A percentile compares a stretch with the other conserved stretches of the same genome.
phyloP scores from a whole-genome alignment of 2,113 vertebrate genomes.

The Anoura caudifer region DNA sequence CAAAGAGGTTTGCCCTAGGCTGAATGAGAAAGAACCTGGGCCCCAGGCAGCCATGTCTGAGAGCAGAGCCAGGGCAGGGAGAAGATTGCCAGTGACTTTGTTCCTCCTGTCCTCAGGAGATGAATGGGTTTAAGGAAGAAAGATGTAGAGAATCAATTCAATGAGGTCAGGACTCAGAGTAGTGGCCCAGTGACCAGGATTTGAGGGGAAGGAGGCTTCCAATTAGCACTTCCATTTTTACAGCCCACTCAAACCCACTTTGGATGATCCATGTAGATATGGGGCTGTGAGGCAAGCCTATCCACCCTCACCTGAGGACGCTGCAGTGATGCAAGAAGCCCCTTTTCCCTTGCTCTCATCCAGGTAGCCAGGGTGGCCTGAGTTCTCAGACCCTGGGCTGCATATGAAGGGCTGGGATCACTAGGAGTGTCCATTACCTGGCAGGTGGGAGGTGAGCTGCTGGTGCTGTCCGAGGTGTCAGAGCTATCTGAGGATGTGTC shows the following conservation, averaged over 20 bases:
- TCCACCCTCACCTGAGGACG: background rate
- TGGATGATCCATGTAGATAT: fast-evolving
- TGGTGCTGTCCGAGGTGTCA: background rate
- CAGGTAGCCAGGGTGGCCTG: no score
- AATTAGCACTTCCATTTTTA: background rate
- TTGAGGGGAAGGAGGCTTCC: background rate
- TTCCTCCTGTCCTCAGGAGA: background rate
- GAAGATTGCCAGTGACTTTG: background rate
- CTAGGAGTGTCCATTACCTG: slow-evolving; percentile 51
- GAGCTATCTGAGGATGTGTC: slow-evolving; percentile 67
- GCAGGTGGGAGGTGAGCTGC: background rate
- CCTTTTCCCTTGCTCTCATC: background rate
- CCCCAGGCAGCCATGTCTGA: background rate
- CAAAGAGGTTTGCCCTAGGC: background rate
- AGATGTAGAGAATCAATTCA: background rate
- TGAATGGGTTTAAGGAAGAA: background rate
- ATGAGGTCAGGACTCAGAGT: background rate
- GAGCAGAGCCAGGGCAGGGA: background rate
- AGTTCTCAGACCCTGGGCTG: background rate
- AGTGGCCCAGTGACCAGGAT: background rate
- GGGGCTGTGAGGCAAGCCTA: background rate
- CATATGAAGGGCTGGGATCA: background rate
- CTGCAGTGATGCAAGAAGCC: background rate
- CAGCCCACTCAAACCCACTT: background rate
- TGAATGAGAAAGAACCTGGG: background rate